Evolutionary conservation across 2,888 invertebrate species (phyloP), one percentile per base, ranked within the genome.

Genomic region (Cerastoderma edule): DNA sequence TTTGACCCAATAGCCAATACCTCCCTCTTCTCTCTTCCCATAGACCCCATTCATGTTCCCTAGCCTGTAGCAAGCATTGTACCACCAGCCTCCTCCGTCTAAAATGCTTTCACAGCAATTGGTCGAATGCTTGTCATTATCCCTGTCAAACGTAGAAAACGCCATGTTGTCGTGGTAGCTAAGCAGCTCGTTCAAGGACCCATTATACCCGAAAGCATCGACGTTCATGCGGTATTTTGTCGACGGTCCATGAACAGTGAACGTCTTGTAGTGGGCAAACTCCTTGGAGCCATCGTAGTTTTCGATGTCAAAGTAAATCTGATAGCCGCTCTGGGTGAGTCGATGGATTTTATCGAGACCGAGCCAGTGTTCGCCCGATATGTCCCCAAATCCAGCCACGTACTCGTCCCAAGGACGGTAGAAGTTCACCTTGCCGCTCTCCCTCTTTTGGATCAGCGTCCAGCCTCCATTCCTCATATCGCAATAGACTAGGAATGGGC

Each of bases 201-300:
- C 78, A 13, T 68, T 48, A 27, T 75, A 78, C 0, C 95, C 96
- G 35, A 94, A 94, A 13, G 64, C 35, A 32, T 78, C 78, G 0
- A 78, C 67, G 44, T 78, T 78, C 78, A 78, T 78, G n/a, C 64
- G 54, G 53, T 75, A 78, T 2, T 46, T 44, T 6, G 78, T 78
- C 8, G 72, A 63, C n/a, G 50, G 65, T 32, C 50, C 78, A 32
- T 78, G 78, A 16, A 78, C 78, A 22, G 60, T 57, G 32, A 74
- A 78, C 19, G 57, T 68, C 39, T 74, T 63, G 56, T 78, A 78
- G 50, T 78, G 74, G 0, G 78, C 78, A 39, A 30, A 57, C 8
- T 74, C 67, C 32, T 44, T 54, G 8, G 67, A 32, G 5, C 75
- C 78, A 24, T 78, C 72, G 32, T 72, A 75, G 22, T 65, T 72